These are phyloP conservation scores for Pharmacophagus antenor DNA, from an alignment of 2,888 invertebrate genomes.

Conservation along the genomic window DNA sequence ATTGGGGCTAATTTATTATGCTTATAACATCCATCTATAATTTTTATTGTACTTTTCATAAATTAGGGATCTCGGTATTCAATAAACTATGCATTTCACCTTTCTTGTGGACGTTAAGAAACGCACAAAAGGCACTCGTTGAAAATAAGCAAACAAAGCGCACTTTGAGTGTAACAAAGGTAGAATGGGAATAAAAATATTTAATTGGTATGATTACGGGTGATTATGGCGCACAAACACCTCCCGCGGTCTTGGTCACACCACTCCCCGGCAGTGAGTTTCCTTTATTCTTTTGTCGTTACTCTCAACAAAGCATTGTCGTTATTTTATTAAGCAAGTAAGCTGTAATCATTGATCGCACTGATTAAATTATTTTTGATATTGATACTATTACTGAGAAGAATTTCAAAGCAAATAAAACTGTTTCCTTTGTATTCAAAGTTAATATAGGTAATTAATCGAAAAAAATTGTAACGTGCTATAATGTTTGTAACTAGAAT, in stretches of 20 bases:
- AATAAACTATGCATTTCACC: constrained; percentile 29
- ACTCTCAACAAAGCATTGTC: constrained; percentile 26
- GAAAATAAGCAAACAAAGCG: constrained; percentile 62
- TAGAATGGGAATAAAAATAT: constrained; percentile 73
- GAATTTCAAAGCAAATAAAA: background rate
- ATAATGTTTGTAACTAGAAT: too few species aligned
- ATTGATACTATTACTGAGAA: background rate
- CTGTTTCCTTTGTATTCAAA: background rate
- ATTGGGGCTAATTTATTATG: background rate
- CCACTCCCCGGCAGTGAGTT: constrained; percentile 40
- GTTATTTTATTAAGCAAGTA: constrained; percentile 14
- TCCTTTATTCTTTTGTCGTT: constrained; percentile 27
- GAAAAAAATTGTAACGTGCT: too few species aligned
- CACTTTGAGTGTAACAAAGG: constrained; percentile 58
- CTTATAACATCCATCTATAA: constrained; percentile 1
- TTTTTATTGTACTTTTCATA: constrained; percentile 20
- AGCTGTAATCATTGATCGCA: constrained; percentile 11
- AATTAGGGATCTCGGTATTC: constrained; percentile 37
- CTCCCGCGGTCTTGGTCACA: constrained; percentile 54
- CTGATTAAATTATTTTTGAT: constrained; percentile 22
- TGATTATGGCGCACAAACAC: constrained; percentile 70
- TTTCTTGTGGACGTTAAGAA: constrained; percentile 38
- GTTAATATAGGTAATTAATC: too few species aligned
- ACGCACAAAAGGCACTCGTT: constrained; percentile 56
- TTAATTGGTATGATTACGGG: constrained; percentile 75